phyloP scores from a whole-genome alignment of 1,140 invertebrate species.

The Sminthurinus signatus region DNA sequence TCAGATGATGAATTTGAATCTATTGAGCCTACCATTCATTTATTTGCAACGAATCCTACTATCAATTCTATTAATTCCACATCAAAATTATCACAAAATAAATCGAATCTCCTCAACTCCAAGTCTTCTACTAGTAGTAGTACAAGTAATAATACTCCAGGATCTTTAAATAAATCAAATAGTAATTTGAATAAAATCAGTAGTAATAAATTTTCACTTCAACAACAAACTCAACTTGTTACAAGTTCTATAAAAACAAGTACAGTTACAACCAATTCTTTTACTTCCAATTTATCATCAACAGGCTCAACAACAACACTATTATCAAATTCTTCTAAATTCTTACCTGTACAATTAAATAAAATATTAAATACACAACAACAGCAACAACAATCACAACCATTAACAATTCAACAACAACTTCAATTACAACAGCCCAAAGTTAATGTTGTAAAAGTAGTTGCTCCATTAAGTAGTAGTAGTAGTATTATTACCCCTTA shows the following conservation, averaged over 20 bases:
- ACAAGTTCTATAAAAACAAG: no score
- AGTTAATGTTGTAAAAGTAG: constrained; percentile 1
- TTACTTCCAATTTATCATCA: no score
- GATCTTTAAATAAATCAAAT: neutral
- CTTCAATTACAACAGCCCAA: neutral
- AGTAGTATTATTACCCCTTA: neutral
- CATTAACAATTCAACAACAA: neutral
- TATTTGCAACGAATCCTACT: neutral
- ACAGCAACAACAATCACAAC: constrained; percentile 6
- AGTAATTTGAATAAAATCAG: no score
- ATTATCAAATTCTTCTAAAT: neutral
- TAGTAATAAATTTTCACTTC: no score
- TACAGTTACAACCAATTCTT: no score
- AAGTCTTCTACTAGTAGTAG: neutral
- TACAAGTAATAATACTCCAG: neutral
- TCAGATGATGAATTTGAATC: constrained; percentile 39
- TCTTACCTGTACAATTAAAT: neutral
- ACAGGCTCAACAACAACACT: no score
- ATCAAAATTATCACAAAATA: neutral
- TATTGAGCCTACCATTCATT: constrained; percentile 35
- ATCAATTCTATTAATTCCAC: neutral
- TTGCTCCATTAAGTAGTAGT: neutral
- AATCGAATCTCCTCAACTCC: neutral
- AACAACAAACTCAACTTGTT: no score
- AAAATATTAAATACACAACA: neutral